Conservation (phyloP, 2,797 vertebrate genomes). For the Eleutherodactylus coqui region DNA sequence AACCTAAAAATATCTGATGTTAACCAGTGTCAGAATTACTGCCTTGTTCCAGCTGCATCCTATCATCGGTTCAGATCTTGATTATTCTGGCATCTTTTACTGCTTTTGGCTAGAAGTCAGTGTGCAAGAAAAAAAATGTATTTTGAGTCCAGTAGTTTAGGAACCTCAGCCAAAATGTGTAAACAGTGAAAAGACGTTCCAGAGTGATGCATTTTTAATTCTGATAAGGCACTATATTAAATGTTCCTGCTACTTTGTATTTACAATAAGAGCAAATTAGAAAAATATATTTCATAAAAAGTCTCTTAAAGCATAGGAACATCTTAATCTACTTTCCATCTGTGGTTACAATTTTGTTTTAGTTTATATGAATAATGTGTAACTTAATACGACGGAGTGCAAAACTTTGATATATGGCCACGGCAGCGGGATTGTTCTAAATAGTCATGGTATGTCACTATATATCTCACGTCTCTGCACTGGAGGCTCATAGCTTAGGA, state of each 20-base stretch:
- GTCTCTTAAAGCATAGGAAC: neutral
- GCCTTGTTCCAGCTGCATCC: constrained; percentile 55
- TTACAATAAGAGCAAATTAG: neutral
- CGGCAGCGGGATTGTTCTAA: neutral
- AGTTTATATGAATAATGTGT: neutral
- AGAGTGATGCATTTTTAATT: constrained; percentile 34
- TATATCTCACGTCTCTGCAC: neutral
- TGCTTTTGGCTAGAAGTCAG: constrained; percentile 47
- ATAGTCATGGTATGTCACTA: neutral
- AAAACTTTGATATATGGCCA: neutral
- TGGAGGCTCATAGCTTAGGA: neutral
- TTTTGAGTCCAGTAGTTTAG: constrained; percentile 60
- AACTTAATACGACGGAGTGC: neutral
- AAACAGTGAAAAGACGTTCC: constrained; percentile 48
- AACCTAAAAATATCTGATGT: constrained; percentile 59
- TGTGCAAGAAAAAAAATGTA: constrained; percentile 23
- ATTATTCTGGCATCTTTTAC: constrained; percentile 55
- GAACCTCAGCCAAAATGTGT: constrained; percentile 55
- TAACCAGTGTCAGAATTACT: constrained; percentile 35
- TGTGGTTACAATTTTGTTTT: neutral
- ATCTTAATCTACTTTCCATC: neutral
- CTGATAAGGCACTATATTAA: constrained; percentile 25
- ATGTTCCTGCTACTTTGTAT: constrained; percentile 14
- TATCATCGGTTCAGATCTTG: constrained; percentile 58
- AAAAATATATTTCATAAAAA: constrained; percentile 7